These are phyloP conservation scores for Papilio protenor DNA, from an alignment of 2,888 invertebrate genomes.

Conservation along the genomic window DNA sequence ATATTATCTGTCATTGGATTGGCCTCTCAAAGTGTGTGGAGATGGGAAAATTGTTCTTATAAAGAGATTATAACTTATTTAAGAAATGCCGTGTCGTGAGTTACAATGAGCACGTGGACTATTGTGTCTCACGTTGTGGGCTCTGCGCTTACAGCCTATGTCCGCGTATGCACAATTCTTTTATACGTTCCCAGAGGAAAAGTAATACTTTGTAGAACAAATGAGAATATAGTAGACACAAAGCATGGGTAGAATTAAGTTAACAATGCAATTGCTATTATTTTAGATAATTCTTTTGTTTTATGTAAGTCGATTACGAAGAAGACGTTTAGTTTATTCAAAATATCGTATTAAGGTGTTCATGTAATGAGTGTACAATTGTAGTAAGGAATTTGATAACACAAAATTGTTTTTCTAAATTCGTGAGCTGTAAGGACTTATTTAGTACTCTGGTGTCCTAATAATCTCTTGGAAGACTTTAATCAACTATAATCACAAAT, in stretches of 20 bases:
- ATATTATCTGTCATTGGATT: no score
- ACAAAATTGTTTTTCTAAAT: neutral
- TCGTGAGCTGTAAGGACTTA: neutral
- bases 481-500: slow-evolving; percentile 12
- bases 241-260: neutral
- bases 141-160: neutral
- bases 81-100: neutral
- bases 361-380: neutral
- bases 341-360: neutral
- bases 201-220: neutral
- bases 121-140: neutral
- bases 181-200: slow-evolving; percentile 18
- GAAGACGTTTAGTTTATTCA: neutral
- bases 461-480: slow-evolving; percentile 6
- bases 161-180: slow-evolving; percentile 14
- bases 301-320: neutral
- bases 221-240: slow-evolving; percentile 8
- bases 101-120: neutral
- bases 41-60: no score
- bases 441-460: neutral
- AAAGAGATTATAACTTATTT: neutral
- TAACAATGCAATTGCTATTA: neutral
- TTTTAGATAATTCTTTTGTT: neutral
- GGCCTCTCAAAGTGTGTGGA: no score
- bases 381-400: neutral